phyloP scores from a whole-genome alignment of 2,113 vertebrate species.

The Sander vitreus region DNA sequence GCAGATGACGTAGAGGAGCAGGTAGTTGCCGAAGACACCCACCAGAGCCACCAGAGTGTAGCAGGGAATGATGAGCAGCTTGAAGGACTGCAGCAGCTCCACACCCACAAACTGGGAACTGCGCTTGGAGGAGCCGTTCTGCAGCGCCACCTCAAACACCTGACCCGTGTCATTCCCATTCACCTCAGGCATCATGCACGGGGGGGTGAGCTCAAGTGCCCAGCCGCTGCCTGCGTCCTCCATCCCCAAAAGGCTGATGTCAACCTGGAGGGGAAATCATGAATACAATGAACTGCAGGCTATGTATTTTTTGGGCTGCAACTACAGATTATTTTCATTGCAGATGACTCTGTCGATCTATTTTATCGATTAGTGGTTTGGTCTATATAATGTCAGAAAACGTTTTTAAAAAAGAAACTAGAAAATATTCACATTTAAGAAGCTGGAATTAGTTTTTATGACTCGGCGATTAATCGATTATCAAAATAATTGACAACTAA shows the following conservation, averaged over 20 bases:
- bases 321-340: too few relatives aligned
- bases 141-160: slow-evolving; percentile 79
- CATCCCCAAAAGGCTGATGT: slow-evolving; percentile 65
- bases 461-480: too few relatives aligned
- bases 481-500: too few relatives aligned
- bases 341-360: too few relatives aligned
- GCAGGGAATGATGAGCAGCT: slow-evolving; percentile 90
- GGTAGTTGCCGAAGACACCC: slow-evolving; percentile 89
- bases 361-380: too few relatives aligned
- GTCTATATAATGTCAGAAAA: too few relatives aligned
- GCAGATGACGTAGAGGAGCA: slow-evolving; percentile 91
- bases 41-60: slow-evolving; percentile 88
- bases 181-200: slow-evolving; percentile 35
- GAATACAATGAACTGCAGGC: neutral
- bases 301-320: neutral
- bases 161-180: slow-evolving; percentile 66
- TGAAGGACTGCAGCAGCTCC: slow-evolving; percentile 90
- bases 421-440: too few relatives aligned
- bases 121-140: slow-evolving; percentile 82
- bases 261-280: slow-evolving; percentile 27
- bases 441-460: too few relatives aligned
- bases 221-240: slow-evolving; percentile 76
- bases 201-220: slow-evolving; percentile 54
- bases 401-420: too few relatives aligned
- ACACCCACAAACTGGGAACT: slow-evolving; percentile 86